phyloP scores from a whole-genome alignment of 2,888 invertebrate species.

The Trissoscelio sp. region DNA sequence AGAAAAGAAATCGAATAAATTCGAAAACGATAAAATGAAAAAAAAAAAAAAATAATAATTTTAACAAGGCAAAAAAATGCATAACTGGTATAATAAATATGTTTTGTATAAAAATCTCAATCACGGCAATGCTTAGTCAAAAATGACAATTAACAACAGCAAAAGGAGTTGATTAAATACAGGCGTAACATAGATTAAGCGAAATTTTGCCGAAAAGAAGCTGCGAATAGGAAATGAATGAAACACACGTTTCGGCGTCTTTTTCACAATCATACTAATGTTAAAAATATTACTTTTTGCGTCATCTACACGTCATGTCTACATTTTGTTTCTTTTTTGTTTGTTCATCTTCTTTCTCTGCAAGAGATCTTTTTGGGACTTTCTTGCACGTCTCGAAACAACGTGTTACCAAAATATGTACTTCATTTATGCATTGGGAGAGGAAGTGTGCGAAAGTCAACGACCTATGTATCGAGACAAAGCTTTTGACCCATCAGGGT shows the following conservation, averaged over 20 bases:
- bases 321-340: constrained; percentile 31
- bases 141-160: constrained; percentile 65
- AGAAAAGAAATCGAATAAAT: constrained; percentile 68
- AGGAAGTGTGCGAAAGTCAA: constrained; percentile 53
- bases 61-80: constrained; percentile 62
- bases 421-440: constrained; percentile 38
- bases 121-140: constrained; percentile 60
- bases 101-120: constrained; percentile 63
- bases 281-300: constrained; percentile 56
- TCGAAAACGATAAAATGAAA: constrained; percentile 60
- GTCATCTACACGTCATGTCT: constrained; percentile 44
- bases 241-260: constrained; percentile 35
- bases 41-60: constrained; percentile 43
- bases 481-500: constrained; percentile 69
- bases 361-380: constrained; percentile 14
- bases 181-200: constrained; percentile 41
- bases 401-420: constrained; percentile 58
- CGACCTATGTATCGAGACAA: constrained; percentile 65
- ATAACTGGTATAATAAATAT: constrained; percentile 65
- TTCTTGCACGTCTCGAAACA: constrained; percentile 30
- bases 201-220: constrained; percentile 45
- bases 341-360: background rate
- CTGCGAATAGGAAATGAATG: constrained; percentile 36
- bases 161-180: constrained; percentile 50
- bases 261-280: constrained; percentile 47